Base-by-base conservation (phyloP, 2,113 vertebrate species). In the Vanacampus margaritifer region DNA sequence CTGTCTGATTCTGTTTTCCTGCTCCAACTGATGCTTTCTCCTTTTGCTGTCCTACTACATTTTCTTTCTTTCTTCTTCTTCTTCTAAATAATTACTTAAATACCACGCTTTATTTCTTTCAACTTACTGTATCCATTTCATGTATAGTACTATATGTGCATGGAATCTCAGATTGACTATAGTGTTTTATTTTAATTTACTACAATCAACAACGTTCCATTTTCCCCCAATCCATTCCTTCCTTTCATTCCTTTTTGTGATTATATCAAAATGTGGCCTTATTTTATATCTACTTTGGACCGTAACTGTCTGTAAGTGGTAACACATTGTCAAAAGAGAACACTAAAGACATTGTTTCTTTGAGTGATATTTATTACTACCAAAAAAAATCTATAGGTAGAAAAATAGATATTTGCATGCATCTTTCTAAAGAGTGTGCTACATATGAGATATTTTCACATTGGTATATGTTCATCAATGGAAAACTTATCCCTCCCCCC, bases 391-490 rank as follows among this genome's bases (percentile, higher is more conserved):
- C 3, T 65, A 57, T n/a, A 64, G 11, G 64, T 73, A 86, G 48
- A 79, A 84, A 84, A 75, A 84, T 76, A 81, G 43, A 76, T 39
- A 67, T 76, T 56, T 75, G 39, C 37, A 45, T 62, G 60, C 39
- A 62, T 43, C 13, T 26, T n/a, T n/a, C 58, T 60, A 23, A 39
- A 37, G 58, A 5, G 28, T 36, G 21, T 60, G 4, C n/a, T 61
- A 61, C 58, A 23, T 39, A 39, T 14, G 14, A 2, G 36, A 23
- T 39, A 36, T 21, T 61, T 61, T 39, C 58, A 41, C 36, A 61
- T 39, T 61, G 21, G 21, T 61, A 39, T 39, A 3, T n/a, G 36
- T 37, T 37, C 10, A 7, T n/a, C 36, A 39, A 60, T 12, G 21
- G 10, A 37, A 36, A 35, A 36, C 19, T 11, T n/a, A 32, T 51